Evolutionary conservation across 2,888 invertebrate species (phyloP), one percentile per base, ranked within the genome.

Genomic region (Cosmia trapezina): DNA sequence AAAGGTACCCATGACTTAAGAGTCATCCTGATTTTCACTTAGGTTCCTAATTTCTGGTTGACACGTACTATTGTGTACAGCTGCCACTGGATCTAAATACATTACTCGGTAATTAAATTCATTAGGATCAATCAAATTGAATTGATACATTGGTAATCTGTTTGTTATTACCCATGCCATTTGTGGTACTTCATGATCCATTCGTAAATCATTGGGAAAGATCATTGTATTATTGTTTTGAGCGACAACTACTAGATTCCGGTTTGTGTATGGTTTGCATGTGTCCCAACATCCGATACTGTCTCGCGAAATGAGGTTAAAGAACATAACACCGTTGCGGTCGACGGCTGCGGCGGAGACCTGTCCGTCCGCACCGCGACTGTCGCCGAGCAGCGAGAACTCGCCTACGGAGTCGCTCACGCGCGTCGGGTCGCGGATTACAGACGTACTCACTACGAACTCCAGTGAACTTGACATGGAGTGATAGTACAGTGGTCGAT

Each of bases 201-300:
- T 96, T 88, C 98, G 97, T 67, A 98, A 93, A 89, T 98, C 98
- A 84, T 98, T 98, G 0, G 98, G 98, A 89, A 98, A 98, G 45
- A 98, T 96, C 86, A 98, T 93, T 0, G 97, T 97, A 47, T 94
- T 95, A 59, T 97, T 96, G 90, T 97, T 97, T 75, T 96, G 93
- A 0, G 97, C 98, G 1, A 98, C 96, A 12, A 98, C 93, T 2
- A 96, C 97, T 65, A 98, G 92, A 90, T 98, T 98, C 19, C 95
- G 93, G 22, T 96, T 95, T 57, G 94, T 96, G 86, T 98, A 98
- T 0, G 97, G 97, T 86, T 98, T 98, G n/a, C 97, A 95, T 6
- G 97, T 97, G 88, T 98, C 97, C 98, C 98, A 98, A 92, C 98
- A 98, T 81, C 98, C 98, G 62, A 98, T 96, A 77, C 98, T 97